Evolutionary conservation across 2,797 vertebrate species (phyloP).

Genomic region (Yasuhikotakia modesta): DNA sequence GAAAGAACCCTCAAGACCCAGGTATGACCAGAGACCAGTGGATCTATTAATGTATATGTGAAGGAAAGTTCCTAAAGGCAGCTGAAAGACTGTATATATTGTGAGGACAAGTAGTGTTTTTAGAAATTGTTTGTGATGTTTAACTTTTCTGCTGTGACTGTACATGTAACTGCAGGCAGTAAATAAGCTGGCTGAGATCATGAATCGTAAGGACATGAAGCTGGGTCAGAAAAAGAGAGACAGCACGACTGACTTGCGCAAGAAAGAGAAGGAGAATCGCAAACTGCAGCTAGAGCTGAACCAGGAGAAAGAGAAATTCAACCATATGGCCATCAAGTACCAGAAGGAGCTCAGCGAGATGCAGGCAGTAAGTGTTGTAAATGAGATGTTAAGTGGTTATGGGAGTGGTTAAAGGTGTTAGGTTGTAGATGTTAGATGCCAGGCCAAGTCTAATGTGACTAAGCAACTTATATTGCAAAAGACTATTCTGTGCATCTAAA

Average conservation of each 20-base stretch:
- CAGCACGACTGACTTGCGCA: conserved; percentile 94
- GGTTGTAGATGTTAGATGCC: too few relatives aligned
- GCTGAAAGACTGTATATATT: background rate
- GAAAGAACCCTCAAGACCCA: conserved; percentile 97
- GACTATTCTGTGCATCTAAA: too few relatives aligned
- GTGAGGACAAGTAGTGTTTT: too few relatives aligned
- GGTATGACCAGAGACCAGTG: conserved; percentile 70
- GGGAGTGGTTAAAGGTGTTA: background rate
- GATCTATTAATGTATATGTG: background rate
- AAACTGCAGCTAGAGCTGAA: conserved; percentile 96
- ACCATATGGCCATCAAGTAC: conserved; percentile 95
- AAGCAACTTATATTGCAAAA: too few relatives aligned
- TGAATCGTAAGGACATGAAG: conserved; percentile 99
- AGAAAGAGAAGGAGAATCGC: conserved; percentile 98
- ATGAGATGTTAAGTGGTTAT: background rate
- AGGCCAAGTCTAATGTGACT: too few relatives aligned
- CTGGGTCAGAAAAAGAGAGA: conserved; percentile 94
- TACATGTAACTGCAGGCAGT: conserved; percentile 82
- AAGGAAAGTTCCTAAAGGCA: background rate
- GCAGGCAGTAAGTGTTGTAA: conserved; percentile 84
- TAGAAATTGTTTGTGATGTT: background rate
- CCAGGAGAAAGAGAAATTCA: conserved; percentile 98
- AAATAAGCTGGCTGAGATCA: conserved; percentile 98
- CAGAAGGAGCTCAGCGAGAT: conserved; percentile 95
- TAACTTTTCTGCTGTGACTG: too few relatives aligned